These are phyloP conservation scores for Pangasius krempfi DNA, from an alignment of 2,797 vertebrate genomes.

Conservation along the genomic window DNA sequence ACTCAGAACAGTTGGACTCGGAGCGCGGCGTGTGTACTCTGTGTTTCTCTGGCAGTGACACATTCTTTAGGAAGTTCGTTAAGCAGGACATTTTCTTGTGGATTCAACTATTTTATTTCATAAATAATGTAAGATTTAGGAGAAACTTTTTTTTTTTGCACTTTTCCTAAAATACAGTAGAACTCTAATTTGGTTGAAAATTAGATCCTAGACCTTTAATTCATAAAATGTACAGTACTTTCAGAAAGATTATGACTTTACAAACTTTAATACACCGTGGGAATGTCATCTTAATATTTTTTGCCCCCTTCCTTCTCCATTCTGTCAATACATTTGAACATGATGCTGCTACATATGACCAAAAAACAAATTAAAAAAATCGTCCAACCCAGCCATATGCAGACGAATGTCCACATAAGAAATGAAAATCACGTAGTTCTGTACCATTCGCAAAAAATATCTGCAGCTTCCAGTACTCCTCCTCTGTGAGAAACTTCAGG, in stretches of 20 bases:
- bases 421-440: not conserved
- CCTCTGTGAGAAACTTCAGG: slow-evolving; percentile 94
- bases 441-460: slow-evolving; percentile 99
- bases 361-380: not conserved
- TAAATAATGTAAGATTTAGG: not conserved
- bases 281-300: not conserved
- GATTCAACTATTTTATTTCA: too few relatives aligned
- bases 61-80: too few relatives aligned
- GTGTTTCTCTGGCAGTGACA: too few relatives aligned
- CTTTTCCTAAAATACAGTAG: not conserved
- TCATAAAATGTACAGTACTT: too few relatives aligned
- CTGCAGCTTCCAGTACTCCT: slow-evolving; percentile 99
- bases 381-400: not conserved
- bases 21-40: too few relatives aligned
- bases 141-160: too few relatives aligned
- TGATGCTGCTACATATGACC: not conserved
- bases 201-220: too few relatives aligned
- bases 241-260: not conserved
- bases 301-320: not conserved
- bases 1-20: too few relatives aligned
- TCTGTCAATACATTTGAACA: not conserved
- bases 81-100: too few relatives aligned
- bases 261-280: not conserved
- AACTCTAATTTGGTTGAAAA: too few relatives aligned
- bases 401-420: not conserved